Evolutionary conservation across 2,113 vertebrate species (phyloP).

Genomic region (Piaya cayana): DNA sequence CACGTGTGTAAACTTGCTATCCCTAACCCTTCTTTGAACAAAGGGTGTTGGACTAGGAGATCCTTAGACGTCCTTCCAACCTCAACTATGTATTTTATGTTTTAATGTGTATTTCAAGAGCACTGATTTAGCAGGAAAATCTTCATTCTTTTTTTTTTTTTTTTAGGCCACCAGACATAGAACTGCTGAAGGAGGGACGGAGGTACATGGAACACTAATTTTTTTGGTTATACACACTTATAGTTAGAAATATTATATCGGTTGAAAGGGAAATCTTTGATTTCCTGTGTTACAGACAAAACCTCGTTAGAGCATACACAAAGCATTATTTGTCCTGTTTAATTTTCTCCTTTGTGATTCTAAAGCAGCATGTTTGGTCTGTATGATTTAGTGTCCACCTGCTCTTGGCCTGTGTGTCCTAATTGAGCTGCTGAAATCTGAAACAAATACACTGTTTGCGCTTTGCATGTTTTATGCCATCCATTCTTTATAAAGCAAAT

Average conservation of each 20-base stretch:
- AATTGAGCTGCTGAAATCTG: constrained; percentile 88
- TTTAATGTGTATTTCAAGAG: neutral
- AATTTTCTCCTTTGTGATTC: constrained; percentile 64
- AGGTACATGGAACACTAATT: constrained; percentile 74
- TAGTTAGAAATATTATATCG: constrained; percentile 29
- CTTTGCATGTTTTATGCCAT: constrained; percentile 42
- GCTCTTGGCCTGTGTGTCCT: constrained; percentile 63
- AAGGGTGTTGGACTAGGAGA: neutral
- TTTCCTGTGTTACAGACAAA: constrained; percentile 50
- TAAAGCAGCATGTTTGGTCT: constrained; percentile 72
- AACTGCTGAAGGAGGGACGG: constrained; percentile 84
- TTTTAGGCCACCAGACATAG: constrained; percentile 82
- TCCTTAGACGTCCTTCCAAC: neutral
- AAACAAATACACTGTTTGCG: constrained; percentile 77
- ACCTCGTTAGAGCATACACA: constrained; percentile 34
- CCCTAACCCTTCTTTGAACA: neutral
- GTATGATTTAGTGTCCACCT: constrained; percentile 81
- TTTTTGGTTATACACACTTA: neutral
- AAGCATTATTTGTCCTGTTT: constrained; percentile 59
- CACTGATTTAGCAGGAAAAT: neutral
- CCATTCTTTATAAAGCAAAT: constrained; percentile 50
- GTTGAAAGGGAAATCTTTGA: constrained; percentile 47
- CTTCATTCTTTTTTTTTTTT: neutral
- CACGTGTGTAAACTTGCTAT: neutral
- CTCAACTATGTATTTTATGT: neutral